Base-by-base conservation (phyloP, 2,113 vertebrate genomes). In the Ornithorhynchus anatinus region DNA sequence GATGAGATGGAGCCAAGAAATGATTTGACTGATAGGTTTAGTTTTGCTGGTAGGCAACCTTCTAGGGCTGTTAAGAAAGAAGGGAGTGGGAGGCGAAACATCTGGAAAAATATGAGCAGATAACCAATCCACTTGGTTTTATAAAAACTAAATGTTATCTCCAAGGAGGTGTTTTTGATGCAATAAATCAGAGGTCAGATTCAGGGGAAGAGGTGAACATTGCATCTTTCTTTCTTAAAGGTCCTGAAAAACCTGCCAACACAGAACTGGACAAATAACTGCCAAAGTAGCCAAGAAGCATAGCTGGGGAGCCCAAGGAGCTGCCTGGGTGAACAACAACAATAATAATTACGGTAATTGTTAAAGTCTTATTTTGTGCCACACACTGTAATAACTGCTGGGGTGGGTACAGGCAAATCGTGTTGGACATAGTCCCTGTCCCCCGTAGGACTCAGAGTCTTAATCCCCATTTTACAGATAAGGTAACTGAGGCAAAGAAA, bases 21-120 rank as follows among this genome's bases (percentile, higher is more conserved):
- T 76, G 72, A 81, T 71, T 35, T 87, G 84, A 81, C 87, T 68
- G 64, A 56, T 61, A 37, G 27, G 11, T 44, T 81, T 88, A 66
- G 70, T 44, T 84, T 77, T 64, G 86, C 73, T 83, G 85, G 81
- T 80, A 81, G 83, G 79, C 87, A 84, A 45, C 36, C 58, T 86
- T 72, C 76, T 81, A 81, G 75, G 88, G 71, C 84, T 54, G 83
- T 81, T 86, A 81, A 82, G 81, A 84, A 80, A 87, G 72, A 79
- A 80, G 85, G 75, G 85, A 85, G 85, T 87, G 57, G 66, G 62
- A 82, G 70, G 75, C 58, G 73, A 85, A 90, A 82, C 72, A 90
- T 89, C 84, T 89, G 84, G 81, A 80, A 75, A 88, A 85, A 79
- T 71, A 72, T 16, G 19, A 52, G 75, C 84, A 84, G 84, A 79